phyloP scores from a whole-genome alignment of 2,888 invertebrate genomes.

The Eristalis pertinax region DNA sequence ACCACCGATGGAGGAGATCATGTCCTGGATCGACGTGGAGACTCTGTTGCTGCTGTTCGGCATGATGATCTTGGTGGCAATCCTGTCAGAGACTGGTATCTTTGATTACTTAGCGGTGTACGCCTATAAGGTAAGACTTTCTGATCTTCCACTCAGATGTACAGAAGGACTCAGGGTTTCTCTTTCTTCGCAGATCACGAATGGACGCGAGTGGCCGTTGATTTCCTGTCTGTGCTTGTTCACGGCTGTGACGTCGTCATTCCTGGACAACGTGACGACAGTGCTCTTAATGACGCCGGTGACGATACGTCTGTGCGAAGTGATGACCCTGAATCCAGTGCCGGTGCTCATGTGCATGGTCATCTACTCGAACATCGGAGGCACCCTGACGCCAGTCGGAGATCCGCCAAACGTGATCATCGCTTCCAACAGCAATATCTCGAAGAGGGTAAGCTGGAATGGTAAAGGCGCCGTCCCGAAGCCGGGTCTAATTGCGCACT shows the following conservation, averaged over 20 bases:
- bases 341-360: conserved; percentile 94
- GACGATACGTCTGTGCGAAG: conserved; percentile 92
- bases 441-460: conserved; percentile 78
- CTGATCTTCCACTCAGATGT: not conserved
- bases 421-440: conserved; percentile 81
- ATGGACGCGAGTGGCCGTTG: conserved; percentile 88
- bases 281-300: conserved; percentile 89
- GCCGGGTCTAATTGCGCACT: not conserved
- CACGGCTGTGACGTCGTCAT: conserved; percentile 87
- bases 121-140: conserved; percentile 84
- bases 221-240: conserved; percentile 87
- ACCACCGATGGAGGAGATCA: conserved; percentile 86
- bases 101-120: conserved; percentile 89
- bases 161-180: not conserved
- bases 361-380: conserved; percentile 95
- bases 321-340: conserved; percentile 93
- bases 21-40: conserved; percentile 90
- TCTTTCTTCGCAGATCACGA: conserved; percentile 83
- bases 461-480: not conserved
- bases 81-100: conserved; percentile 89
- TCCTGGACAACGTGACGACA: conserved; percentile 91
- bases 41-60: conserved; percentile 87
- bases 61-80: conserved; percentile 91
- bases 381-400: conserved; percentile 94
- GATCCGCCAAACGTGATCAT: conserved; percentile 88